A percentile compares a stretch with the other conserved stretches of the same genome.
Conservation (phyloP, 2,888 invertebrate species). For the Kuschelorhynchus macadamiae region DNA sequence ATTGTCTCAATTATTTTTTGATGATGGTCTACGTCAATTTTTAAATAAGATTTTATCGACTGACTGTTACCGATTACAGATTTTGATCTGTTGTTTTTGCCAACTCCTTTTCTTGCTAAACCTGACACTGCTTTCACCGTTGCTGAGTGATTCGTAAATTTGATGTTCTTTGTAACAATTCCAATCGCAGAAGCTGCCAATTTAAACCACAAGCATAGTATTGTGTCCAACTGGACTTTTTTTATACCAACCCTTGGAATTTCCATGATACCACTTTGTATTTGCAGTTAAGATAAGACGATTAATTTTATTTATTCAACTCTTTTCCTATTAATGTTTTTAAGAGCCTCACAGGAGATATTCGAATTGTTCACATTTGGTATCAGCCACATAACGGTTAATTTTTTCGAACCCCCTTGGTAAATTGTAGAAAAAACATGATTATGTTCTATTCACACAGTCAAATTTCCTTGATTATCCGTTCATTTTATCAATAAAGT, state of each 20-base stretch:
- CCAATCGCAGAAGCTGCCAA: conserved; percentile 4
- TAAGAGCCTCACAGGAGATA: conserved; percentile 17
- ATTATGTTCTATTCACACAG: conserved; percentile 50
- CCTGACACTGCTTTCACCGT: no score
- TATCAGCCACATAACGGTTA: conserved; percentile 46
- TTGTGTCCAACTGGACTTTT: conserved; percentile 24
- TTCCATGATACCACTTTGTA: conserved; percentile 25
- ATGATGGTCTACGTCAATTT: no score
- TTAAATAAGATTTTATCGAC: no score
- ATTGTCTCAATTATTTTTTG: no score
- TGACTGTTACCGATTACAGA: no score
- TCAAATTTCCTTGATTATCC: conserved; percentile 33
- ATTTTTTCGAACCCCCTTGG: conserved; percentile 46
- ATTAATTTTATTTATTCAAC: conserved; percentile 27
- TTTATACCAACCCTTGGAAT: conserved; percentile 8
- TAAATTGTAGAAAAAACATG: conserved; percentile 50
- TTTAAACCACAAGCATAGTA: conserved; percentile 30
- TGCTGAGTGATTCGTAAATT: no score
- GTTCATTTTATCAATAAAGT: conserved; percentile 32
- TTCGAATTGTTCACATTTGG: conserved; percentile 39
- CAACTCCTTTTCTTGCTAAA: no score
- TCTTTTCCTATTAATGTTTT: not conserved
- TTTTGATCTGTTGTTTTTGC: no score
- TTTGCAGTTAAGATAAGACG: conserved; percentile 49
- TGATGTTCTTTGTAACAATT: no score